Percentiles rank a stretch among this genome's conserved stretches.
Conservation (phyloP, 1,140 invertebrate genomes). For the Drosophila funebris region DNA sequence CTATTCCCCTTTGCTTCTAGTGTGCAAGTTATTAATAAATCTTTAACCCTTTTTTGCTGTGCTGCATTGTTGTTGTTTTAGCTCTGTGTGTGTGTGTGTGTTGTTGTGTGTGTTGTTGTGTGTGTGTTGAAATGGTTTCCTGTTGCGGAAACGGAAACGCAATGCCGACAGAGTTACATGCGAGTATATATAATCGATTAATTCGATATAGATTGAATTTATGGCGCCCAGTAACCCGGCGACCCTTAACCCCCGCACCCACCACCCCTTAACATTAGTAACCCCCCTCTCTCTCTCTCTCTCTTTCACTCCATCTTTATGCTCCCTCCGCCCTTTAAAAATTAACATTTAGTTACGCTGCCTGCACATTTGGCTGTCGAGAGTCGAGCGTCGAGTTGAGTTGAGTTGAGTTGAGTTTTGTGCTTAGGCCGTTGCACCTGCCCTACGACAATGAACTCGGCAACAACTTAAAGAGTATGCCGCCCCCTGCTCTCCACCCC, state of each 20-base stretch:
- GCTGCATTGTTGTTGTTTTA: conserved; percentile 14
- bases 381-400: not conserved
- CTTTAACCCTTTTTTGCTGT: conserved; percentile 79
- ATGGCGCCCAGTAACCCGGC: conserved; percentile 41
- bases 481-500: not conserved
- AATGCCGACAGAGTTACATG: conserved; percentile 75
- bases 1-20: not conserved
- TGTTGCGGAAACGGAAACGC: conserved; percentile 83
- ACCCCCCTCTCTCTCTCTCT: not conserved
- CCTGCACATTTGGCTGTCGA: conserved; percentile 22
- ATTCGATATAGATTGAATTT: conserved; percentile 83
- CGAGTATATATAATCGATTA: conserved; percentile 78
- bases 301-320: no score
- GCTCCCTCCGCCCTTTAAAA: not conserved
- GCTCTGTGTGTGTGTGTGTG: conserved; percentile 28
- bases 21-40: conserved; percentile 79
- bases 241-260: not conserved
- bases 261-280: not conserved
- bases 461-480: conserved; percentile 31
- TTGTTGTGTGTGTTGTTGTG: conserved; percentile 28
- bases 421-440: conserved; percentile 49
- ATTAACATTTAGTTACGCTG: conserved; percentile 48
- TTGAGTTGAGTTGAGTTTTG: not conserved
- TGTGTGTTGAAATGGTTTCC: conserved; percentile 58
- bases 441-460: conserved; percentile 48